These are phyloP conservation scores for Machimus rusticus DNA, from an alignment of 2,888 invertebrate genomes.

Conservation along the genomic window DNA sequence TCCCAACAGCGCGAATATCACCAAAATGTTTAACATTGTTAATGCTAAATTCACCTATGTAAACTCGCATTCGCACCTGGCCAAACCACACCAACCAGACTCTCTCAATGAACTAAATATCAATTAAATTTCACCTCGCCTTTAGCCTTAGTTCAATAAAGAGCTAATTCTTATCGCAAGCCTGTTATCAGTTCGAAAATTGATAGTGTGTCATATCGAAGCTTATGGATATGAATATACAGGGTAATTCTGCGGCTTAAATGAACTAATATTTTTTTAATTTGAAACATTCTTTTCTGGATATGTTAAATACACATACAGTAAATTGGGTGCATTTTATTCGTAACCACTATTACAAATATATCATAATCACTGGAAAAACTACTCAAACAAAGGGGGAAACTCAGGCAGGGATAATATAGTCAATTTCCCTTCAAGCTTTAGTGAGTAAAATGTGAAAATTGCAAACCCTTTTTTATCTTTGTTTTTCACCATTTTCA, in stretches of 20 bases:
- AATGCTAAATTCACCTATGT: not conserved
- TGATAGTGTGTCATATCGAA: not conserved
- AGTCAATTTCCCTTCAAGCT: too few relatives aligned
- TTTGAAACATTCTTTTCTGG: not conserved
- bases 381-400: too few relatives aligned
- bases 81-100: not conserved
- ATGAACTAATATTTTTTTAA: not conserved
- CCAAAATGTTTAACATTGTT: not conserved
- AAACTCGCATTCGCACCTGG: not conserved
- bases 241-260: not conserved
- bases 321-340: not conserved
- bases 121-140: not conserved
- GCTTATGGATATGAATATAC: not conserved
- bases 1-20: not conserved
- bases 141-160: not conserved
- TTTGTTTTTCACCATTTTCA: too few relatives aligned
- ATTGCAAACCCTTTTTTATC: too few relatives aligned
- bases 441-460: too few relatives aligned
- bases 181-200: not conserved
- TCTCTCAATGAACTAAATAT: not conserved
- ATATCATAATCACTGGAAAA: too few relatives aligned
- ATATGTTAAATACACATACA: not conserved
- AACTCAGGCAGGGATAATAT: too few relatives aligned
- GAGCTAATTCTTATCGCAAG: not conserved
- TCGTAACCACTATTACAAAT: too few relatives aligned